Evolutionary conservation across 2,888 invertebrate genomes (phyloP).

Genomic region (Callinectes sapidus): DNA sequence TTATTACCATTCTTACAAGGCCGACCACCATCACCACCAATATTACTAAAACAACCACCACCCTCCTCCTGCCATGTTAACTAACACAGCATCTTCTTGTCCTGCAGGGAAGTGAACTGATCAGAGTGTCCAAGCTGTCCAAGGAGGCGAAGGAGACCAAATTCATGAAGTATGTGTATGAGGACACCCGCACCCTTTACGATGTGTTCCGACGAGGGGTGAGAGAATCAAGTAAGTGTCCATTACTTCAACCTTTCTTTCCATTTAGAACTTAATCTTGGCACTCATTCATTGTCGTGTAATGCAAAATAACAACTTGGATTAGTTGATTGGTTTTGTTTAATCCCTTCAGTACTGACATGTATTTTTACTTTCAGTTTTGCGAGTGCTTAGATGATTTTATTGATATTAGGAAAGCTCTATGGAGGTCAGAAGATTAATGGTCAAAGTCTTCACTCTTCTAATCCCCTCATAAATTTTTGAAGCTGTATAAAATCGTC

Average conservation of each 20-base stretch:
- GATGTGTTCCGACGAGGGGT: constrained; percentile 94
- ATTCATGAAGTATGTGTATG: constrained; percentile 82
- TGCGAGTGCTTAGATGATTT: too few species aligned
- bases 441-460: too few species aligned
- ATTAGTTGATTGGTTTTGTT: too few species aligned
- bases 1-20: neutral
- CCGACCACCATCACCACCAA: neutral
- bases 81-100: neutral
- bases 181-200: constrained; percentile 91
- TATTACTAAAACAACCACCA: neutral
- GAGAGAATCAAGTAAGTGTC: constrained; percentile 88
- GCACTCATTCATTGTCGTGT: too few species aligned
- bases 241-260: neutral
- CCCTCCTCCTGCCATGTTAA: neutral
- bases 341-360: too few species aligned
- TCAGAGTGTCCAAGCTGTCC: constrained; percentile 69
- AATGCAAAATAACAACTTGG: too few species aligned
- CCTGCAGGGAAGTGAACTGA: constrained; percentile 66
- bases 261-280: neutral
- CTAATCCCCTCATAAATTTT: too few species aligned
- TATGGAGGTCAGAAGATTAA: too few species aligned
- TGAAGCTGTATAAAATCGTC: too few species aligned
- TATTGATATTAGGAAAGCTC: too few species aligned
- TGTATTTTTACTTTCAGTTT: too few species aligned
- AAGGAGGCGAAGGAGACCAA: constrained; percentile 73